Percentiles rank a stretch among this genome's conserved stretches.
These are phyloP conservation scores for Dynastes tityus DNA, from an alignment of 2,888 invertebrate species.

Conservation along the genomic window DNA sequence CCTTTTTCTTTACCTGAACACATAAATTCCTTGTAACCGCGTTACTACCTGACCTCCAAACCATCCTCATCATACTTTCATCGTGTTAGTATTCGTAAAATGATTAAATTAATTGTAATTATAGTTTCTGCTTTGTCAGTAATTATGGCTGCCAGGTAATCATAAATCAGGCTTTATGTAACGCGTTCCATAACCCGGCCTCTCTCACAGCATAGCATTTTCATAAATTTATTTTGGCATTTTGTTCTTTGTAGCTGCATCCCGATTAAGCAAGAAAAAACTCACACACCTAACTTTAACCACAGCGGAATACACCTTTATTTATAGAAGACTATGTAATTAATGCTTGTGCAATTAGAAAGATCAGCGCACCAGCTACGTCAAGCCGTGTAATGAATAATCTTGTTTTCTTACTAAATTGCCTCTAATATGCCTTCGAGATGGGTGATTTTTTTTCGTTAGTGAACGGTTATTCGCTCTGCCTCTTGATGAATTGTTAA, in stretches of 20 bases:
- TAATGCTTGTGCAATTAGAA: conserved; percentile 33
- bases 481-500: conserved; percentile 17
- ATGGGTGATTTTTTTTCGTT: not conserved
- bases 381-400: conserved; percentile 23
- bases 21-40: not conserved
- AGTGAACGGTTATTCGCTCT: not conserved
- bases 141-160: conserved; percentile 33
- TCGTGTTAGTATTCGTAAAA: conserved; percentile 15
- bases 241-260: not conserved
- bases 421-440: conserved; percentile 8
- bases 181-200: not conserved
- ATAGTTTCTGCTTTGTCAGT: conserved; percentile 27
- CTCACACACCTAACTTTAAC: conserved; percentile 9
- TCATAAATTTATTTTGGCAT: conserved; percentile 13
- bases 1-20: not conserved
- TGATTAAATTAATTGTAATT: conserved; percentile 43
- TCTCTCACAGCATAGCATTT: conserved; percentile 2
- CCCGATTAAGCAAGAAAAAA: not conserved
- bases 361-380: conserved; percentile 3
- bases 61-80: conserved; percentile 10
- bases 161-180: conserved; percentile 40
- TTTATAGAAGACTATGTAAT: conserved; percentile 11
- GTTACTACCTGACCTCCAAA: conserved; percentile 13
- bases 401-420: conserved; percentile 35
- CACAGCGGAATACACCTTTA: not conserved